Evolutionary conservation across 2,797 vertebrate genomes (phyloP).

Genomic region (Artibeus jamaicensis): DNA sequence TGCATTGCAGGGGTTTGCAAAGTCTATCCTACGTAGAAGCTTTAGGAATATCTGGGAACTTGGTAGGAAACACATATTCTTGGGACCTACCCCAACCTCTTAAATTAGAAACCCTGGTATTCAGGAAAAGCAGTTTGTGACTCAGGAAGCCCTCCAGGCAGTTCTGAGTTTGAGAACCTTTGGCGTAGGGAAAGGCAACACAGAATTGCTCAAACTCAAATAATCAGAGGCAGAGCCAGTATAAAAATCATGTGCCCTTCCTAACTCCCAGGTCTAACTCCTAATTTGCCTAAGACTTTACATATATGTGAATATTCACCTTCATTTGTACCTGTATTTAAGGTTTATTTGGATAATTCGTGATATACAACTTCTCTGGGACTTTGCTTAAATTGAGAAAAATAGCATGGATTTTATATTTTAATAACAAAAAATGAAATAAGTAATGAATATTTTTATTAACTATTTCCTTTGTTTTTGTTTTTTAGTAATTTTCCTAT

Average conservation of each 20-base stretch:
- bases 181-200: background rate
- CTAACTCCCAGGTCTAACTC: background rate
- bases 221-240: background rate
- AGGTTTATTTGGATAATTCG: background rate
- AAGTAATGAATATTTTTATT: background rate
- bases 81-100: background rate
- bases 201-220: background rate
- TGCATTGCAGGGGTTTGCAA: background rate
- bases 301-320: background rate
- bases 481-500: background rate
- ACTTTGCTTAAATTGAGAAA: background rate
- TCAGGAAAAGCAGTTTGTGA: background rate
- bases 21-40: background rate
- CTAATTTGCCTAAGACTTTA: too few relatives aligned
- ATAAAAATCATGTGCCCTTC: background rate
- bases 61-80: background rate
- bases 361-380: background rate
- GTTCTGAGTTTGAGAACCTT: background rate
- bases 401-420: background rate
- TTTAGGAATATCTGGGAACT: background rate
- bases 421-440: conserved; percentile 45
- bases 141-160: background rate
- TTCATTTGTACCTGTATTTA: background rate
- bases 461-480: background rate
- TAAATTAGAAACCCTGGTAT: background rate